Conservation (phyloP, 35 echinoderm and acorn worm genomes). For the Holothuria glaberrima region DNA sequence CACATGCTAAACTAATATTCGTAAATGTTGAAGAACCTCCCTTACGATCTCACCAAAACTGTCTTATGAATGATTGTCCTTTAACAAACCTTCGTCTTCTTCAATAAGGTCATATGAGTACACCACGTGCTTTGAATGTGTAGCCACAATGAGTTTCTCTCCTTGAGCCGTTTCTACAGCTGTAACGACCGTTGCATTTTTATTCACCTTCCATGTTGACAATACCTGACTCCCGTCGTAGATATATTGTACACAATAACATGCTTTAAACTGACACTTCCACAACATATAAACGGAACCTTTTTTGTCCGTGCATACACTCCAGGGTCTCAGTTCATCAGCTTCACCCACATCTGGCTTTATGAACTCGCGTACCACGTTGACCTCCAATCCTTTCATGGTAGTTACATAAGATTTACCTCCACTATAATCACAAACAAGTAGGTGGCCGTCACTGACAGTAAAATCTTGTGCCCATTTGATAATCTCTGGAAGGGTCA, state of each 20-base stretch:
- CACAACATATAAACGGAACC: slow-evolving; percentile 23
- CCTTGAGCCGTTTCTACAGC: background rate
- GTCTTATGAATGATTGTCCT: too few species aligned
- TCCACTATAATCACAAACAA: background rate
- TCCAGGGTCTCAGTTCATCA: background rate
- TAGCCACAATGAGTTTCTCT: slow-evolving; percentile 29
- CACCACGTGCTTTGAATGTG: background rate
- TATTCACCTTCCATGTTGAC: background rate
- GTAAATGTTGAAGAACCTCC: too few species aligned
- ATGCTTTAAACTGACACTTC: background rate
- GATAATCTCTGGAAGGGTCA: background rate
- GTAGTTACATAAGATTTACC: background rate
- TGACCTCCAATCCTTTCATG: background rate
- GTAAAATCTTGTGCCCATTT: background rate
- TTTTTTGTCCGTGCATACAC: background rate
- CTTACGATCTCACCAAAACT: too few species aligned
- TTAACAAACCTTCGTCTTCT: too few species aligned
- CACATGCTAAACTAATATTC: too few species aligned
- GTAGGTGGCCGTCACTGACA: background rate
- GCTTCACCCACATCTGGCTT: background rate
- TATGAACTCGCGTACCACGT: background rate
- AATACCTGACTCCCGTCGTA: background rate
- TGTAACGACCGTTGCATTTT: background rate
- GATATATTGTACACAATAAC: background rate
- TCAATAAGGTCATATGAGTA: background rate